A percentile compares a stretch with the other conserved stretches of the same genome.
phyloP scores from a whole-genome alignment of 1,140 invertebrate genomes.

The Sarcophaga peregrina region DNA sequence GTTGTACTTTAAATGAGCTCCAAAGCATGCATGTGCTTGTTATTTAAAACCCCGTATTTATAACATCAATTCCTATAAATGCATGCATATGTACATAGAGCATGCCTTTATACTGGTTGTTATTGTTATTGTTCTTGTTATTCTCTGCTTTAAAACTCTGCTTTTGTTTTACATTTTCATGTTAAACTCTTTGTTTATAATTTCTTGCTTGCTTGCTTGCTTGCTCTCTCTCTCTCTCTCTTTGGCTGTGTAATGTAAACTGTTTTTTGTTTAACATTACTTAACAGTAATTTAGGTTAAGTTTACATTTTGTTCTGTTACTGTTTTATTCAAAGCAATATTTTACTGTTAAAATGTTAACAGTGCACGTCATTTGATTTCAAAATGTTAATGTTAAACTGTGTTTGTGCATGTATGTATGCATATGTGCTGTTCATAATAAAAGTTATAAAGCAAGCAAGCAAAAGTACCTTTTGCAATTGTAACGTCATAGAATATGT shows the following conservation, averaged over 20 bases:
- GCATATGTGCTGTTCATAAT: no score
- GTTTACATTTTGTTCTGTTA: neutral
- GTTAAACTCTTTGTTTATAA: neutral
- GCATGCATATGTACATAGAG: no score
- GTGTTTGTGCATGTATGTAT: neutral
- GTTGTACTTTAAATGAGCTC: constrained; percentile 38
- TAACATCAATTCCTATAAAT: neutral
- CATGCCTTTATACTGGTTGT: neutral
- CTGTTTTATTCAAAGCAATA: neutral
- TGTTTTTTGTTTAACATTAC: neutral
- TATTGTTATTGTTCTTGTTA: constrained; percentile 17
- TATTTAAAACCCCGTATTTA: constrained; percentile 25
- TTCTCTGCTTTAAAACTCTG: neutral
- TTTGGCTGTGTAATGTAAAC: neutral
- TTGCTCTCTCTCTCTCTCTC: neutral
- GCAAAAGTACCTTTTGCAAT: no score
- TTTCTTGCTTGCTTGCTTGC: no score
- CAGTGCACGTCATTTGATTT: neutral
- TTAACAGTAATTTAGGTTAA: constrained; percentile 21
- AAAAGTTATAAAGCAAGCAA: no score
- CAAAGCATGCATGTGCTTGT: constrained; percentile 28
- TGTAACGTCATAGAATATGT: no score
- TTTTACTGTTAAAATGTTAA: neutral
- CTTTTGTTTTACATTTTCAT: neutral
- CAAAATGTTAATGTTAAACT: neutral